Percentiles rank a stretch among this genome's conserved stretches.
Evolutionary conservation across 2,113 vertebrate genomes (phyloP).

Genomic region (Antechinus flavipes): DNA sequence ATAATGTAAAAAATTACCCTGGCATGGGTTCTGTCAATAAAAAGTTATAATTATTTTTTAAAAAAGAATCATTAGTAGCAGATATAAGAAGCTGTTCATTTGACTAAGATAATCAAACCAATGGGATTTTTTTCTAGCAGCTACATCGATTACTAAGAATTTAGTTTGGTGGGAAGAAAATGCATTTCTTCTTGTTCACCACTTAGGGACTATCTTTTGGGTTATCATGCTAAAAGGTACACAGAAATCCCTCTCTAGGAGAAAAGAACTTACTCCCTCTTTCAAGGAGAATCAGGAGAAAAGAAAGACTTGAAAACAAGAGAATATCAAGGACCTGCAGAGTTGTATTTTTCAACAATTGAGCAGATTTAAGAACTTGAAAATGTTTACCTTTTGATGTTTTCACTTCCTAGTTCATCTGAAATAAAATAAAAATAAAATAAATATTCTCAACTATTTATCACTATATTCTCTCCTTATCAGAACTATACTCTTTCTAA

Average conservation of each 20-base stretch:
- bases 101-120: neutral
- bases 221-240: neutral
- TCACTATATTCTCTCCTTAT: neutral
- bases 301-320: neutral
- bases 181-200: neutral
- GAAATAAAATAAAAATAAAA: constrained; percentile 75
- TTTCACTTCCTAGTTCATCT: constrained; percentile 85
- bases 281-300: neutral
- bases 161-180: neutral
- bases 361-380: neutral
- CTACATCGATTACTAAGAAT: too few species aligned
- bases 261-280: neutral
- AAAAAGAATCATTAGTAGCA: neutral
- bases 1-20: too few species aligned
- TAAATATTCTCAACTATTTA: neutral
- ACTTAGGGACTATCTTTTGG: neutral
- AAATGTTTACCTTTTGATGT: constrained; percentile 85
- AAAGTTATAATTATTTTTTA: too few species aligned
- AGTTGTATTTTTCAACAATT: too few species aligned
- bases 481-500: neutral
- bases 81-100: constrained; percentile 18
- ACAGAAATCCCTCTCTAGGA: neutral
- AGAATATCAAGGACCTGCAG: too few species aligned
- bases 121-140: neutral
- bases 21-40: too few species aligned